Base-by-base conservation (phyloP, 2,797 vertebrate species). In the Enteromius viviparus region DNA sequence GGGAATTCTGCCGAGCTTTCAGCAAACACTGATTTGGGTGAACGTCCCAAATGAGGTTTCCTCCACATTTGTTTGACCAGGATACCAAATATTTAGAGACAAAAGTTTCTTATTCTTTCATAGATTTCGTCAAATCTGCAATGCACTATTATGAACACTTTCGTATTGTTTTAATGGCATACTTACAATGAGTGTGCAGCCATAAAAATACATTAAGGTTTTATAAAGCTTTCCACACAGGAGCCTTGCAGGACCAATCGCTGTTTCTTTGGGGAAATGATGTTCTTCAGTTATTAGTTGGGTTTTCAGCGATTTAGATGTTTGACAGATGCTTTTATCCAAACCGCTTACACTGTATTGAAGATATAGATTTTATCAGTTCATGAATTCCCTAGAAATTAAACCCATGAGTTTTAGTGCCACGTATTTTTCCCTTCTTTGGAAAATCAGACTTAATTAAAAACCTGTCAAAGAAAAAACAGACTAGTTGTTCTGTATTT, bases 21-120 rank as follows among this genome's bases (percentile, higher is more conserved):
- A 62, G 74, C 53, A 86, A 87, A 86, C 80, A 82, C 74, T 71
- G 62, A 80, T 87, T 82, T 84, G 70, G 83, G 65, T 82, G 76
- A 76, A 80, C 49, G 23, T 85, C 76, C 82, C 71, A 78, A 80
- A 76, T 85, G 76, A 64, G 47, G 72, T 42, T 76, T 51, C 65
- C 65, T 82, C 19, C 51, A 74, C 17, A 55, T 81, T 81, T 83
- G 79, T 83, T 86, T 83, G 83, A 83, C 83, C 78, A 80, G 81
- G 74, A 83, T 72, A 68, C n/a, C 47, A 87, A 84, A 84, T 84
- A 65, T 58, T 10, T 53, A 68, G 23, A 51, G 49, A 32, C 40
- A 78, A 74, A 51, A 64, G 58, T 40, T 62, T 78, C 10, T 17
- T 64, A 47, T 75, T 45, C 23, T 72, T 58, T 81, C 3, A 74